Evolutionary conservation across 2,113 vertebrate genomes (phyloP), one percentile per base, ranked within the genome.

Genomic region (Paratilapia polleni): DNA sequence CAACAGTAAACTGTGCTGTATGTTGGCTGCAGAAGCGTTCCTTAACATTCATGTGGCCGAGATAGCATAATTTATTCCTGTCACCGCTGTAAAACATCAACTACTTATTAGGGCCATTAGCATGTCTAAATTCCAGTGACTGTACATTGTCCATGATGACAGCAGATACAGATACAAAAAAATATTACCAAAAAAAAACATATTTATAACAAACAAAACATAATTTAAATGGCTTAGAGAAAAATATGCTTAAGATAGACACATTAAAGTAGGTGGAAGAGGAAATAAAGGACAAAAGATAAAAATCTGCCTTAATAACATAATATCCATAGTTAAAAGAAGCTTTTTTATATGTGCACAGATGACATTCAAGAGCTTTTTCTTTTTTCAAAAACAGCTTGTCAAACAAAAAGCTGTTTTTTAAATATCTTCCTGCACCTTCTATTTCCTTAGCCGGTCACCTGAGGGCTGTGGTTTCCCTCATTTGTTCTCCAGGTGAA

Each of bases 401-500:
- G 49, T 66, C 41, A 26, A 61, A 73, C 22, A 82, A 56, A 57
- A 56, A 36, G 15, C 12, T 3, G 11, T 19, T 77, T 24, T 15
- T 43, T n/a, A 62, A 49, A 52, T 10, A 19, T 58, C 5, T 70
- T 77, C 36, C 54, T 62, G 8, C 82, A 31, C 28, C 34, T 81
- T 63, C 15, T 73, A 1, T 43, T 77, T 84, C 52, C 34, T 17
- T 17, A 6, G 12, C 36, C 20, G 1, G 52, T 75, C 86, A 49
- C 80, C 36, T 14, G 15, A 20, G 14, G 12, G 17, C 17, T 34
- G 49, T 60, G 77, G 47, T 83, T 84, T 76, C 52, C 52, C 63
- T 6, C 78, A 15, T 80, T 82, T 87, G 70, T 84, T 70, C 61
- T 52, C 59, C 77, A 75, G 43, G 64, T 76, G 70, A 47, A 76